Evolutionary conservation across 2,797 vertebrate genomes (phyloP).

Genomic region (Enteromius mattozi): DNA sequence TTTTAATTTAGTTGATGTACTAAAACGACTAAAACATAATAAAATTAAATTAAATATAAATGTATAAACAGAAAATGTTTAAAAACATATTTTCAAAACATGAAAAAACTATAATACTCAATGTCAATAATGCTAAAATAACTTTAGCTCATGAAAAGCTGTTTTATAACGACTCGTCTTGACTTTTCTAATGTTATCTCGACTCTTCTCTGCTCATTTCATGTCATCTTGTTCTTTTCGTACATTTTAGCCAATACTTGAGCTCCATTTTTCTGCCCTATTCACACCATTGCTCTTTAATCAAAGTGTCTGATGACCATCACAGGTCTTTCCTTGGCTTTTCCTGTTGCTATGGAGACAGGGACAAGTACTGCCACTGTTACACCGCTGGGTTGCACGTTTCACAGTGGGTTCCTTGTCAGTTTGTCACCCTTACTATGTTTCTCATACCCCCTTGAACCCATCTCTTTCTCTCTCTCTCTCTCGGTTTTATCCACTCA

Average conservation of each 20-base stretch:
- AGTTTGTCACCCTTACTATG: constrained; percentile 51
- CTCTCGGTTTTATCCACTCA: constrained; percentile 5
- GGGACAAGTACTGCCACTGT: constrained; percentile 35
- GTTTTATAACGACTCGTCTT: background rate
- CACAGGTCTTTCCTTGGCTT: constrained; percentile 63
- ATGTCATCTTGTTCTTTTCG: background rate
- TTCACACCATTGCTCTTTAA: constrained; percentile 55
- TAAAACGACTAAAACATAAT: too few species aligned
- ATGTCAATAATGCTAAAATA: background rate
- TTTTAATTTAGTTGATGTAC: too few species aligned
- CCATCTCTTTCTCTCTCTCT: constrained; percentile 33
- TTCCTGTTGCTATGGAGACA: constrained; percentile 73
- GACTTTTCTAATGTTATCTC: background rate
- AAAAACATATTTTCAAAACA: background rate
- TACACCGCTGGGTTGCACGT: constrained; percentile 58
- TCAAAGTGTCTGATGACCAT: constrained; percentile 65
- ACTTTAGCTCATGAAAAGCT: background rate
- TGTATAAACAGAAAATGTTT: too few species aligned
- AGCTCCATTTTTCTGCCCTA: constrained; percentile 10
- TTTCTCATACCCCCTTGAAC: constrained; percentile 29
- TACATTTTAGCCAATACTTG: constrained; percentile 9
- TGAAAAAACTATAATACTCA: background rate
- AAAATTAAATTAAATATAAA: too few species aligned
- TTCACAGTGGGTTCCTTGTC: constrained; percentile 60
- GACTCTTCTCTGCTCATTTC: background rate